Percentiles rank a stretch among this genome's conserved stretches.
These are phyloP conservation scores for Trichopoda pennipes DNA, from an alignment of 2,888 invertebrate species.

Conservation along the genomic window DNA sequence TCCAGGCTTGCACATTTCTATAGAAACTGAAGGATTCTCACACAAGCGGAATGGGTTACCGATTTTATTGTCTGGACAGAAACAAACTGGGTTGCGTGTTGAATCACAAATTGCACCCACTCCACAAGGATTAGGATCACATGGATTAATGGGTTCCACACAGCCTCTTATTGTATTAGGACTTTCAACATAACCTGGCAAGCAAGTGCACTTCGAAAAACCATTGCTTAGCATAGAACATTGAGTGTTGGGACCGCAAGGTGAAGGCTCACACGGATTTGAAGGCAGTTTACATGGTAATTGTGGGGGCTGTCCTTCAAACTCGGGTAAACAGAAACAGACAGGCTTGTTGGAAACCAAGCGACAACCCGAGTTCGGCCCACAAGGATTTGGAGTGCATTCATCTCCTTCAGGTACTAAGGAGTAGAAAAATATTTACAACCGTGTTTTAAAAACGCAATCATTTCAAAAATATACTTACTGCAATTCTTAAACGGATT, in stretches of 20 bases:
- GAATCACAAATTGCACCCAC: slow-evolving; percentile 90
- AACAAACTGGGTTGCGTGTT: slow-evolving; percentile 89
- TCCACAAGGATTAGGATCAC: slow-evolving; percentile 92
- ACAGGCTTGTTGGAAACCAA: slow-evolving; percentile 87
- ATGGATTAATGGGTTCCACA: slow-evolving; percentile 88
- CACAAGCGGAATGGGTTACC: slow-evolving; percentile 93
- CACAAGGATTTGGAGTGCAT: slow-evolving; percentile 91
- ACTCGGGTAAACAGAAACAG: slow-evolving; percentile 94
- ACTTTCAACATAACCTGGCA: slow-evolving; percentile 90
- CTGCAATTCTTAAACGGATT: slow-evolving; percentile 95
- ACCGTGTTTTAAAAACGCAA: neutral
- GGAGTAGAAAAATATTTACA: neutral
- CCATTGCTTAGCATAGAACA: slow-evolving; percentile 89
- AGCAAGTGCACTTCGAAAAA: slow-evolving; percentile 93
- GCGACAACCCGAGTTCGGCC: slow-evolving; percentile 91
- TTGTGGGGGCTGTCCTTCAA: slow-evolving; percentile 90
- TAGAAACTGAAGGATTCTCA: slow-evolving; percentile 83
- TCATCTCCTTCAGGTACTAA: slow-evolving; percentile 93
- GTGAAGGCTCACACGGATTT: slow-evolving; percentile 91
- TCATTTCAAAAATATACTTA: slow-evolving; percentile 83
- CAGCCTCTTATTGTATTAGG: slow-evolving; percentile 94
- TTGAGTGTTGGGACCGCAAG: slow-evolving; percentile 94
- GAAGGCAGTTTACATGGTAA: slow-evolving; percentile 86
- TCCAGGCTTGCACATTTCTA: slow-evolving; percentile 88
- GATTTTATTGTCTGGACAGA: slow-evolving; percentile 90